Evolutionary conservation across 2,797 vertebrate genomes (phyloP).

Genomic region (Enteromius unitaeniatus): DNA sequence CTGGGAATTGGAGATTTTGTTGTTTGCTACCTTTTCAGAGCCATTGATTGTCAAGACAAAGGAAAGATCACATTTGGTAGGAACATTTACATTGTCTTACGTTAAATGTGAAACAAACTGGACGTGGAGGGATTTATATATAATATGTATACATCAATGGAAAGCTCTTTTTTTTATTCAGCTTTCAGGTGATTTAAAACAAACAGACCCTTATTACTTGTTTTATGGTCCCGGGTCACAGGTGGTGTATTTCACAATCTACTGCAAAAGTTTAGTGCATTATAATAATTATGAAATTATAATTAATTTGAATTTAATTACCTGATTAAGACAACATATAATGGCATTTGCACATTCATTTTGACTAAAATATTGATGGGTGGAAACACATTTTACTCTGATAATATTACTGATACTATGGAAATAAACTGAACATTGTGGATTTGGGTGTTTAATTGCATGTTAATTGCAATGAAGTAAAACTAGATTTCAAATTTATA

Average conservation of each 20-base stretch:
- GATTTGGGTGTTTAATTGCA: no score
- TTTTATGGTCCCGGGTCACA: no score
- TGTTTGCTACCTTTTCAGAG: conserved; percentile 79
- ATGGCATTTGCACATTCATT: not conserved
- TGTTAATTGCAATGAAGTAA: not conserved
- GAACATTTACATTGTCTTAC: conserved; percentile 45
- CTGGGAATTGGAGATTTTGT: conserved; percentile 85
- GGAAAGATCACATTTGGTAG: conserved; percentile 86
- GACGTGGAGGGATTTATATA: no score
- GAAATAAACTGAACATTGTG: not conserved
- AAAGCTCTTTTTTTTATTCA: no score
- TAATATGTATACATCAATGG: no score
- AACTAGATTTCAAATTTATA: not conserved
- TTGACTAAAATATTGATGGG: not conserved
- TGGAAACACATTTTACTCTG: not conserved
- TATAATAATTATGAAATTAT: not conserved
- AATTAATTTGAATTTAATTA: not conserved
- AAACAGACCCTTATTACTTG: no score
- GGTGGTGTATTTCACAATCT: not conserved
- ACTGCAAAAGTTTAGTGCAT: not conserved
- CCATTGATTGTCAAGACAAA: conserved; percentile 74
- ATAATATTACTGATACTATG: not conserved
- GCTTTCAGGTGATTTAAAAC: no score
- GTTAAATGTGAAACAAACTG: not conserved
- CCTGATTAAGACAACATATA: not conserved